Conservation (phyloP, 1,140 invertebrate genomes). For the Aphaenogaster ashmeadi region DNA sequence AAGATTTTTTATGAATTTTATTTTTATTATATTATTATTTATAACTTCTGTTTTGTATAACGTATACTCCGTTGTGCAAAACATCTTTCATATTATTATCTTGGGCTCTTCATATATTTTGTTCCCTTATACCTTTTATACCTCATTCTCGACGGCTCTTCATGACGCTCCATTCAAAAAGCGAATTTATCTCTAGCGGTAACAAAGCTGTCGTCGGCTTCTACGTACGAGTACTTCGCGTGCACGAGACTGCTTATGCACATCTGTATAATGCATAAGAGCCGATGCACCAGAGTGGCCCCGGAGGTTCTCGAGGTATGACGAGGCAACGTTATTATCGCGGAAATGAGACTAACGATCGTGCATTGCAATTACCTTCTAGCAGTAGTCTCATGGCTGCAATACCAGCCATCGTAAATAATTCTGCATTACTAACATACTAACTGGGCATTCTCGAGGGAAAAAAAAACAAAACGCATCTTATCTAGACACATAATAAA, state of each 20-base stretch:
- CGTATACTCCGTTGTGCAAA: neutral
- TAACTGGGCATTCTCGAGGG: neutral
- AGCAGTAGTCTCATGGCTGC: slow-evolving; percentile 29
- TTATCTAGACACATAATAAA: neutral
- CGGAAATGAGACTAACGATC: slow-evolving; percentile 60
- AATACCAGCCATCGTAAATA: slow-evolving; percentile 24
- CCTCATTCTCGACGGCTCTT: neutral
- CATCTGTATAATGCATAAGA: slow-evolving; percentile 49
- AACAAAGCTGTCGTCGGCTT: slow-evolving; percentile 38
- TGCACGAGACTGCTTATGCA: slow-evolving; percentile 30
- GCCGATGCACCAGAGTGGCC: slow-evolving; percentile 11
- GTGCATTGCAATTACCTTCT: slow-evolving; percentile 38
- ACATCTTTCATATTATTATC: neutral
- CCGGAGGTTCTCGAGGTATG: slow-evolving; percentile 23
- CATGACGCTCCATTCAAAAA: neutral
- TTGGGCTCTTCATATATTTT: neutral
- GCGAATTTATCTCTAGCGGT: neutral
- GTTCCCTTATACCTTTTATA: neutral
- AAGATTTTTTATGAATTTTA: neutral
- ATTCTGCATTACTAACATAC: neutral
- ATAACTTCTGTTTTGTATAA: neutral
- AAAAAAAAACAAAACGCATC: neutral
- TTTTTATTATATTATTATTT: neutral
- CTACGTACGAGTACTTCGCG: slow-evolving; percentile 30
- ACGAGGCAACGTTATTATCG: slow-evolving; percentile 65